Evolutionary conservation across 2,113 vertebrate species (phyloP).

Genomic region (Hydrolagus affinis): DNA sequence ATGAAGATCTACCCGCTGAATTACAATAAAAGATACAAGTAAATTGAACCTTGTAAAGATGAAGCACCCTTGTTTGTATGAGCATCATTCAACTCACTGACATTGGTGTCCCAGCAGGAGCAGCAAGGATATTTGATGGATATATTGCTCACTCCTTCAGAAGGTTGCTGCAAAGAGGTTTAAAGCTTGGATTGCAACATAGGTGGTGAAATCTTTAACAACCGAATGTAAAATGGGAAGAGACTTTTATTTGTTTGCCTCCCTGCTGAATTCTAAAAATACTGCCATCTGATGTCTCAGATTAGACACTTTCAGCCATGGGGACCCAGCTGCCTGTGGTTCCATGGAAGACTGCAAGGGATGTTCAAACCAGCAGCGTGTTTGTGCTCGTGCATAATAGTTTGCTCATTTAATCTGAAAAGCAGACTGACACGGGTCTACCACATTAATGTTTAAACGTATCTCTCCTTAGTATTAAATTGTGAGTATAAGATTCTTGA

Average conservation of each 20-base stretch:
- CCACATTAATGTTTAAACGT: not conserved
- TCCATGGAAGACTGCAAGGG: not conserved
- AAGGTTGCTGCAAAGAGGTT: not conserved
- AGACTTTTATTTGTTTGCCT: constrained; percentile 15
- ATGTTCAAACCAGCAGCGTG: not conserved
- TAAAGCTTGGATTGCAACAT: not conserved
- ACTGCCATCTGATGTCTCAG: not conserved
- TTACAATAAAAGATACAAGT: not conserved
- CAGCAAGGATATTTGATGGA: not conserved
- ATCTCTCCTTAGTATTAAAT: not conserved
- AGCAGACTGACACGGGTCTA: not conserved
- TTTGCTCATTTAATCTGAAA: not conserved
- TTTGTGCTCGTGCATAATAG: not conserved
- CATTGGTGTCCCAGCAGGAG: not conserved
- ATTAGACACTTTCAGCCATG: not conserved
- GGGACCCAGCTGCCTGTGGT: not conserved
- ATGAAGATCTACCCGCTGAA: not conserved
- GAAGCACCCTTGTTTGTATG: too few relatives aligned
- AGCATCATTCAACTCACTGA: not conserved
- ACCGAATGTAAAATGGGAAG: not conserved
- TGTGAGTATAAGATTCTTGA: not conserved
- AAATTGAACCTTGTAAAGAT: not conserved
- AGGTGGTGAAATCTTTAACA: not conserved
- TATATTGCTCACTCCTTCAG: not conserved
- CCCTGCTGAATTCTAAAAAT: constrained; percentile 20